Base-by-base conservation (phyloP, 23 tunicate genomes). In the Oikopleura albicans region DNA sequence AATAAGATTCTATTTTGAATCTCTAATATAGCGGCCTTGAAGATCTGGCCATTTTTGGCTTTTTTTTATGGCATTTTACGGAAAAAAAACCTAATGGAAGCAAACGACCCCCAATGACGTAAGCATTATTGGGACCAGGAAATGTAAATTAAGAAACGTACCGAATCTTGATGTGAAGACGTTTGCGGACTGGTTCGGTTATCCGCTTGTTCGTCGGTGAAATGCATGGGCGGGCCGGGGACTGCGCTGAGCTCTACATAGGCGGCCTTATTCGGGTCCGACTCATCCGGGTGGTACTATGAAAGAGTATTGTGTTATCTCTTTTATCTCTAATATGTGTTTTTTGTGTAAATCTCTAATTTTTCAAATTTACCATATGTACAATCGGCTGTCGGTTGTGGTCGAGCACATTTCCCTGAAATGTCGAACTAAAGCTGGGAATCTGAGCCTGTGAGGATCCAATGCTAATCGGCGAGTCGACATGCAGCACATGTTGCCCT, bases 361-460 rank as follows among this genome's bases (percentile, higher is more conserved):
- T 49, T 49, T 49, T 49, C 12, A 49, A 49, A 49, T 22, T 49
- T 49, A 49, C 63, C 63, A 49, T 49, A 22, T 49, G 63, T 8
- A 49, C 22, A 49, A 49, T 8, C 16, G 63, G n/a, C n/a, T n/a
- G 63, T 49, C 63, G 63, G 63, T 49, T 12, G 63, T 49, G 63
- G 63, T 49, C 63, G 63, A 49, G 63, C 22, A 49, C 63, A 49
- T 49, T 49, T 49, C 63, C 63, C 63, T 49, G 63, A 49, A 49
- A 49, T 49, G 63, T 49, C 63, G 63, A 49, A 49, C 16, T 8
- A 49, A 49, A 49, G 63, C 63, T 49, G 12, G 63, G 63, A 22
- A 49, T 49, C 16, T 49, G 63, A 22, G 12, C 63, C 63, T 8
- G 63, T 8, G 22, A 8, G 63, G 63, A 49, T 8, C 63, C 63